Percentiles rank a stretch among this genome's conserved stretches.
phyloP scores from a whole-genome alignment of 2,888 invertebrate genomes.

The Drosophila picticornis region DNA sequence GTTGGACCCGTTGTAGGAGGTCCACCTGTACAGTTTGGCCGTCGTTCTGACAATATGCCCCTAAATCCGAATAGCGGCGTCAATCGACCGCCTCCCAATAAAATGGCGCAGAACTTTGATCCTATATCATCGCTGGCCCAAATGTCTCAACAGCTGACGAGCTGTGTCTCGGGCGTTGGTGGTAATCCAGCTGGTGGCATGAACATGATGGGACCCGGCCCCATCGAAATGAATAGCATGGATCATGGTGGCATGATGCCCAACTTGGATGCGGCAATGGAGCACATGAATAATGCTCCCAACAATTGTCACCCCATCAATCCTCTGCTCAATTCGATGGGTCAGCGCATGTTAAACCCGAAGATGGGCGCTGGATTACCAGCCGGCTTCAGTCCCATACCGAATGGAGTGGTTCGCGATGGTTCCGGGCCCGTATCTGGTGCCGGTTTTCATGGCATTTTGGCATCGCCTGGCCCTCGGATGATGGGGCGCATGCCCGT shows the following conservation, averaged over 20 bases:
- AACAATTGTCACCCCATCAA: conserved; percentile 76
- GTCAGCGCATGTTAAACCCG: conserved; percentile 87
- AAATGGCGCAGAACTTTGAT: conserved; percentile 91
- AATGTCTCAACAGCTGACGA: conserved; percentile 96
- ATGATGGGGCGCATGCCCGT: conserved; percentile 89
- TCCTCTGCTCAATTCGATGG: conserved; percentile 86
- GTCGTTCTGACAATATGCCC: conserved; percentile 88
- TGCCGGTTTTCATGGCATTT: conserved; percentile 73
- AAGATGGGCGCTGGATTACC: conserved; percentile 86
- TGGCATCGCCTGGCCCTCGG: conserved; percentile 82
- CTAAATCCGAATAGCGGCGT: conserved; percentile 88
- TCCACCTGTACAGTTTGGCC: conserved; percentile 80
- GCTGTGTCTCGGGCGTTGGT: conserved; percentile 87
- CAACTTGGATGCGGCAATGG: conserved; percentile 84
- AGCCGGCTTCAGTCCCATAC: conserved; percentile 55
- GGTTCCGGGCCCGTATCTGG: conserved; percentile 58
- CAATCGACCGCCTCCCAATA: conserved; percentile 86
- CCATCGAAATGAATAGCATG: conserved; percentile 74
- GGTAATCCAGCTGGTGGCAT: conserved; percentile 67
- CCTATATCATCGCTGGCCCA: conserved; percentile 97
- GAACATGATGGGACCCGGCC: conserved; percentile 57
- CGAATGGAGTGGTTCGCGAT: conserved; percentile 66
- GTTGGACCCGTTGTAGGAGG: conserved; percentile 19
- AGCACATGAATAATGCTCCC: conserved; percentile 56
- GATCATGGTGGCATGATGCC: conserved; percentile 76